Conservation (phyloP, 92 coral and sea anemone species). For the Palythoa grandiflora region DNA sequence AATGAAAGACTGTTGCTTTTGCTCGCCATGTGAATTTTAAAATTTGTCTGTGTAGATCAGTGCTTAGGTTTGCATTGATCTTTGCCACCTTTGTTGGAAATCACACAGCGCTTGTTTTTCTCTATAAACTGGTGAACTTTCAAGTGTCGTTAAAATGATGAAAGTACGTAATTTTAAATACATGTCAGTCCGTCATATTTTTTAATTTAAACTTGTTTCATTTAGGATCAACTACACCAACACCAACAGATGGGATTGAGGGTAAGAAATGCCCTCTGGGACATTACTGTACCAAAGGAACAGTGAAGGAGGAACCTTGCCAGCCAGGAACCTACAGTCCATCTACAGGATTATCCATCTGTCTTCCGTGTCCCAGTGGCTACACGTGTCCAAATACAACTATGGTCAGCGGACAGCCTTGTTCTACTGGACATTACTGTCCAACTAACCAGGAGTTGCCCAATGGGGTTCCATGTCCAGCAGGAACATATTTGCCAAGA, state of each 20-base stretch:
- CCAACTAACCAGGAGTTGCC: conserved; percentile 64
- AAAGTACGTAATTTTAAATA: no score
- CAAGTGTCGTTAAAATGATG: no score
- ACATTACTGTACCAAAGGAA: conserved; percentile 84
- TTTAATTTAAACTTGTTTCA: neutral
- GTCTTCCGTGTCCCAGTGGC: conserved; percentile 79
- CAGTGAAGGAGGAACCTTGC: conserved; percentile 80
- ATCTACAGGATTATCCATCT: conserved; percentile 60
- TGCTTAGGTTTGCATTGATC: no score
- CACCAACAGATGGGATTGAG: conserved; percentile 82
- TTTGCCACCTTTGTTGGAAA: no score
- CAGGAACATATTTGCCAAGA: conserved; percentile 82
- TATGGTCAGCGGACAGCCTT: conserved; percentile 69
- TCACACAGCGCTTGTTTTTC: no score
- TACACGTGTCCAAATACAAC: conserved; percentile 91
- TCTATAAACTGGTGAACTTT: no score
- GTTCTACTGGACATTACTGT: conserved; percentile 92
- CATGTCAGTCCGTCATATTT: no score
- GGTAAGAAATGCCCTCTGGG: conserved; percentile 91
- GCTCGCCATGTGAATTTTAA: no score
- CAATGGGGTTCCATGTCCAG: conserved; percentile 81
- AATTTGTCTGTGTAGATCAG: no score
- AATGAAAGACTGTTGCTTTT: no score
- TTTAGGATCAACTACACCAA: conserved; percentile 91
- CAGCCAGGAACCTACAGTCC: conserved; percentile 78